A percentile compares a stretch with the other conserved stretches of the same genome.
Conservation (phyloP, 2,797 vertebrate genomes). For the Crax fasciolata region DNA sequence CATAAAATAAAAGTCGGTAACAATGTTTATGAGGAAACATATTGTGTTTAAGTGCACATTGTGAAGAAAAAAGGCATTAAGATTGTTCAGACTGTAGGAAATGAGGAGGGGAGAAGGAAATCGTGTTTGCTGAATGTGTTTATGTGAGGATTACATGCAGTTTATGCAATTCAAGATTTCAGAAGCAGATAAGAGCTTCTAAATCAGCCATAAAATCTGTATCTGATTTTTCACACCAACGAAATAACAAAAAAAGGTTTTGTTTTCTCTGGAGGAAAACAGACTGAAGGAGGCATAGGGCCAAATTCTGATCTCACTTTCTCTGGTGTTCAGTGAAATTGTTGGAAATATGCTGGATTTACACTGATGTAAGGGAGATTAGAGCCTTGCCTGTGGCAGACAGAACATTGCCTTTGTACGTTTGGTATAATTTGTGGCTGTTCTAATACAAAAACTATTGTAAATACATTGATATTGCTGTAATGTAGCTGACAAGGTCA, state of each 20-base stretch:
- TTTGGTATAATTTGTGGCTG: background rate
- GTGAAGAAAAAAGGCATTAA: constrained; percentile 75
- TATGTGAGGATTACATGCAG: constrained; percentile 62
- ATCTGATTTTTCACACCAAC: constrained; percentile 64
- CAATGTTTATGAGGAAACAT: constrained; percentile 76
- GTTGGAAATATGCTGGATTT: constrained; percentile 65
- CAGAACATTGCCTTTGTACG: background rate
- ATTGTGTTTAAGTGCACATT: constrained; percentile 74
- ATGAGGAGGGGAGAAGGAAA: background rate
- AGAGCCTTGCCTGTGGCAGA: constrained; percentile 29
- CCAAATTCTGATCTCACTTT: constrained; percentile 70
- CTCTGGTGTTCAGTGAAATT: constrained; percentile 46
- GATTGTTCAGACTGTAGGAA: constrained; percentile 72
- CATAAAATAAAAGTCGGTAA: constrained; percentile 76
- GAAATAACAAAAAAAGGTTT: constrained; percentile 58
- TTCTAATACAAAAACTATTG: background rate
- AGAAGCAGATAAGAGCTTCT: constrained; percentile 60
- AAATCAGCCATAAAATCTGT: constrained; percentile 65
- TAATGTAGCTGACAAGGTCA: background rate
- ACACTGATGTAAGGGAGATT: constrained; percentile 65
- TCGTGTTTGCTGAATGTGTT: constrained; percentile 74
- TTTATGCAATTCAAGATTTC: constrained; percentile 66
- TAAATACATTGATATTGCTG: background rate
- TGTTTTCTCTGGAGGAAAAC: constrained; percentile 70
- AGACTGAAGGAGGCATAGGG: constrained; percentile 34